phyloP scores from a whole-genome alignment of 2,113 vertebrate genomes.

The Hippocampus guttulatus region DNA sequence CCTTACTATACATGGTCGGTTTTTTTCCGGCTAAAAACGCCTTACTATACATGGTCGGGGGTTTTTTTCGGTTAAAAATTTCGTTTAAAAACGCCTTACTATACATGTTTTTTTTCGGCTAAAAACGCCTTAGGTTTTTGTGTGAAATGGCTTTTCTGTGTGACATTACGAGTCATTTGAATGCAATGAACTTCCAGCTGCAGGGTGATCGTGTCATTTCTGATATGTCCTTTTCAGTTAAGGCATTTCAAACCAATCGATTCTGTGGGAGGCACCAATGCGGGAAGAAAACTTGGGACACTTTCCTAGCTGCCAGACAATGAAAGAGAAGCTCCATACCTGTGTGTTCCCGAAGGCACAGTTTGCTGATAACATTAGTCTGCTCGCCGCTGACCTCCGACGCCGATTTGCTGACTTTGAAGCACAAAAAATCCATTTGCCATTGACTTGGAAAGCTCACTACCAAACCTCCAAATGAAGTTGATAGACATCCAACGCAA shows the following conservation, averaged over 20 bases:
- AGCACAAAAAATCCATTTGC: constrained; percentile 9
- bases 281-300: constrained; percentile 24
- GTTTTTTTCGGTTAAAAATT: too few species aligned
- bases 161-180: too few species aligned
- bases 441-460: constrained; percentile 29
- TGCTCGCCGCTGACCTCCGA: constrained; percentile 1
- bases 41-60: too few species aligned
- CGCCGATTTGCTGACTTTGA: not conserved
- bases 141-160: not conserved
- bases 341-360: constrained; percentile 14
- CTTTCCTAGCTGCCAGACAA: not conserved
- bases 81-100: too few species aligned
- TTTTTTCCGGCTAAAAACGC: too few species aligned
- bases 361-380: constrained; percentile 27
- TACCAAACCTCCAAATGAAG: constrained; percentile 33
- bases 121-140: too few species aligned
- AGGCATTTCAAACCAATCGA: not conserved
- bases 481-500: constrained; percentile 34
- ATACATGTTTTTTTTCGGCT: too few species aligned
- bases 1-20: too few species aligned
- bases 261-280: constrained; percentile 28
- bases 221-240: too few species aligned
- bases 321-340: constrained; percentile 18
- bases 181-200: too few species aligned
- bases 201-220: too few species aligned